Conservation (phyloP, 1,140 invertebrate species). For the Planococcus citri region DNA sequence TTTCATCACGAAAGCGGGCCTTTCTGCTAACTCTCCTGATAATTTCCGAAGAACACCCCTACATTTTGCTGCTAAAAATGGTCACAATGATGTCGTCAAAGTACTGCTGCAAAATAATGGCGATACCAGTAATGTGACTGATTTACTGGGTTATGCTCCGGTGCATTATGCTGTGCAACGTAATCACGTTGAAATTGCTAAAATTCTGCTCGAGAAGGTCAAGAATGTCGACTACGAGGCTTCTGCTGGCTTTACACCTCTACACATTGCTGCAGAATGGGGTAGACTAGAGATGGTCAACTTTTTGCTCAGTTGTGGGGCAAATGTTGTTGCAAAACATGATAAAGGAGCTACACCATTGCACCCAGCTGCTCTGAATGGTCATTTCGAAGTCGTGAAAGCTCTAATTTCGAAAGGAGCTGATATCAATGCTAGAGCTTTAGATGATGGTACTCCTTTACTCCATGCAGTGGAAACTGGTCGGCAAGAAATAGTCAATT, state of each 20-base stretch:
- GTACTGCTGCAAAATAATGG: slow-evolving; percentile 25
- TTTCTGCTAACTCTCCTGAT: slow-evolving; percentile 45
- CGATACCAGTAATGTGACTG: slow-evolving; percentile 20
- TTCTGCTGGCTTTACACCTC: too few species aligned
- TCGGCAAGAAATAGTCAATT: not conserved
- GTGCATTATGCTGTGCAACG: too few species aligned
- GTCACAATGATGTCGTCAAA: slow-evolving; percentile 25
- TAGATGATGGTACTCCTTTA: not conserved
- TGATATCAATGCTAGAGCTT: slow-evolving; percentile 10
- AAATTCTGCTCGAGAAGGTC: too few species aligned
- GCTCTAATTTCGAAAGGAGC: too few species aligned
- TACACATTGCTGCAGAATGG: too few species aligned
- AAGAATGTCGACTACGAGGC: too few species aligned
- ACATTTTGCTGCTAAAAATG: slow-evolving; percentile 26
- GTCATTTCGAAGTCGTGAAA: not conserved
- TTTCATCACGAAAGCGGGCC: not conserved
- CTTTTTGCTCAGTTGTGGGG: too few species aligned
- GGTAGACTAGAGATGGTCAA: too few species aligned
- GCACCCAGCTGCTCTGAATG: slow-evolving; percentile 3
- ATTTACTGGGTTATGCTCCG: too few species aligned
- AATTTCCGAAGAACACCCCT: slow-evolving; percentile 25
- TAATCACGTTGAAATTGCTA: too few species aligned
- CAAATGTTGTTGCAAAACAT: slow-evolving; percentile 1
- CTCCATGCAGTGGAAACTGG: not conserved
- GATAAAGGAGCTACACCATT: not conserved